phyloP scores from a whole-genome alignment of 92 coral and sea anemone species.

The Porites cylindrica region DNA sequence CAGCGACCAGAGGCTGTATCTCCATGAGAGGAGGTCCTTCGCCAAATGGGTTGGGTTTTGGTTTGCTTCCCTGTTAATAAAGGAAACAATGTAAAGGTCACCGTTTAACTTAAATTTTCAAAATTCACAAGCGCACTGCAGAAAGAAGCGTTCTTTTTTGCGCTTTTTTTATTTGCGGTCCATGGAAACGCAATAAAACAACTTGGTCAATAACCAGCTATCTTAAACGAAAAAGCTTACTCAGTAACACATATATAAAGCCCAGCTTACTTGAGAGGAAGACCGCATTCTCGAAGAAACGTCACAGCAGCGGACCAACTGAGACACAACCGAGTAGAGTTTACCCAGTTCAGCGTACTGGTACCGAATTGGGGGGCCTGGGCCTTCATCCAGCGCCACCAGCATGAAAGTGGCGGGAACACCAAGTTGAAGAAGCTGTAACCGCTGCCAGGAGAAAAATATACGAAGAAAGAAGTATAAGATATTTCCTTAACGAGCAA shows the following conservation, averaged over 20 bases:
- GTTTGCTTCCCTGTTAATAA: constrained; percentile 66
- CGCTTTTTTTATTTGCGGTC: no score
- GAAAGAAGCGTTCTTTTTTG: no score
- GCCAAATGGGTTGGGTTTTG: constrained; percentile 77
- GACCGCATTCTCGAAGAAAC: constrained; percentile 90
- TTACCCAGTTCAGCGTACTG: constrained; percentile 98
- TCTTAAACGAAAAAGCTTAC: no score
- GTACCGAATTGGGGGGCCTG: constrained; percentile 96
- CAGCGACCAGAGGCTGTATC: constrained; percentile 85
- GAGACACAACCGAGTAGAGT: constrained; percentile 97
- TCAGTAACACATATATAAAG: no score
- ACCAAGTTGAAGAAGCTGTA: constrained; percentile 85
- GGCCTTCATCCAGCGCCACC: constrained; percentile 98
- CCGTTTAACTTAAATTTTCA: background rate
- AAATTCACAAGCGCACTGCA: background rate
- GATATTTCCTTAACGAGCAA: no score
- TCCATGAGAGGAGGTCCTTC: constrained; percentile 88
- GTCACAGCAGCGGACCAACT: constrained; percentile 92
- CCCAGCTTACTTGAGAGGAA: constrained; percentile 44
- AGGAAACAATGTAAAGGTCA: background rate
- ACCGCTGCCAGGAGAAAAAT: constrained; percentile 64
- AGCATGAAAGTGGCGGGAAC: constrained; percentile 95
- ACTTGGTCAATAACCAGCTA: no score
- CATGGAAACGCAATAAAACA: no score
- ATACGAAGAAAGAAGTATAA: background rate